Percentiles rank a stretch among this genome's conserved stretches.
phyloP scores from a whole-genome alignment of 2,113 vertebrate species.

The Sylvia atricapilla region DNA sequence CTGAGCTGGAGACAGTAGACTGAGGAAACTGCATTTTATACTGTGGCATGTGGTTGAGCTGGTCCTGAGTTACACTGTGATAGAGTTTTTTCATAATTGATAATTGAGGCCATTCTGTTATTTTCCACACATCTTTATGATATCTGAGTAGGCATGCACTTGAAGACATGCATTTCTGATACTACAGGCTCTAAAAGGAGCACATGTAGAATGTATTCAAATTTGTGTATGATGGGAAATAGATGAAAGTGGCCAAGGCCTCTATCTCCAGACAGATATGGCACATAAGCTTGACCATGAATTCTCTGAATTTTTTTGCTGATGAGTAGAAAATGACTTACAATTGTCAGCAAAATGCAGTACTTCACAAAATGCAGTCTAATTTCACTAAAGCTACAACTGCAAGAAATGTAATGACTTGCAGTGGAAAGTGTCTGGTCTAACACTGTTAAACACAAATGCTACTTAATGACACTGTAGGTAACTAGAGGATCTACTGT shows the following conservation, averaged over 20 bases:
- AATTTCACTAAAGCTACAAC: not conserved
- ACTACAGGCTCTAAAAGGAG: not conserved
- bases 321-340: not conserved
- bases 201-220: not conserved
- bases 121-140: not conserved
- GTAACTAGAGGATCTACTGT: not conserved
- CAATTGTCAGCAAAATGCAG: not conserved
- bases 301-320: not conserved
- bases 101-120: not conserved
- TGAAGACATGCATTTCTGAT: not conserved
- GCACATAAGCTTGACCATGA: not conserved
- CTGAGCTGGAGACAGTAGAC: not conserved
- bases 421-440: not conserved
- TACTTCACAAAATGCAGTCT: not conserved
- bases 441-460: not conserved
- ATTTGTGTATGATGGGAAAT: not conserved
- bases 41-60: not conserved
- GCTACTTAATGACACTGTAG: not conserved
- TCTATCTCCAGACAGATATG: not conserved
- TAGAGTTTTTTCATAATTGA: not conserved
- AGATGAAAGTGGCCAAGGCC: not conserved
- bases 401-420: not conserved
- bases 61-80: not conserved
- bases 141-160: not conserved
- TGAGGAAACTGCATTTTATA: not conserved